Evolutionary conservation across 2,113 vertebrate genomes (phyloP).

Genomic region (Nicator chloris): DNA sequence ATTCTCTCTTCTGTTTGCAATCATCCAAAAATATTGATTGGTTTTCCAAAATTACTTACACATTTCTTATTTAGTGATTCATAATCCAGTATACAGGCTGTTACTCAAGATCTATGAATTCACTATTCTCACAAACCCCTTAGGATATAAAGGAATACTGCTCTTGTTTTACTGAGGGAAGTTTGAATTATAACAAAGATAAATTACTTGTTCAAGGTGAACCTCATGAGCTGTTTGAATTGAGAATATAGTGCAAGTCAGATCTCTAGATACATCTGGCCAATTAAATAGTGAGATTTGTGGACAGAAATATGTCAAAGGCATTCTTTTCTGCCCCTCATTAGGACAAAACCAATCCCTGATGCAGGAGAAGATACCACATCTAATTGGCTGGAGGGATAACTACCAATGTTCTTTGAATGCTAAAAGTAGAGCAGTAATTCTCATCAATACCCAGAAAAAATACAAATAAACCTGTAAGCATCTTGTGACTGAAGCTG

Average conservation of each 20-base stretch:
- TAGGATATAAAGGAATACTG: neutral
- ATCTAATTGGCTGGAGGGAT: neutral
- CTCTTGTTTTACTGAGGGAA: neutral
- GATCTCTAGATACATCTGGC: neutral
- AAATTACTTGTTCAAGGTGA: neutral
- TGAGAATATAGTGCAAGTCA: neutral
- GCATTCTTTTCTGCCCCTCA: neutral
- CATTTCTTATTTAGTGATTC: neutral
- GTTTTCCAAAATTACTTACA: slow-evolving; percentile 6
- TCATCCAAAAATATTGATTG: neutral
- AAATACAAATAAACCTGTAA: neutral
- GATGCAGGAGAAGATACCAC: neutral
- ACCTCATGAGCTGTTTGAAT: neutral
- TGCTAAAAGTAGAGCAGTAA: neutral
- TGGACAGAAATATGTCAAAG: neutral
- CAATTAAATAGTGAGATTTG: neutral
- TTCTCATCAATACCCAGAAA: neutral
- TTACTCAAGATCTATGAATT: neutral
- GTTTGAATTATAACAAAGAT: neutral
- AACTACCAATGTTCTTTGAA: neutral
- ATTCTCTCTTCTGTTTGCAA: neutral
- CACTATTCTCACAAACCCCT: neutral
- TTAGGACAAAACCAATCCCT: neutral
- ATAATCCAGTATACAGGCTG: neutral
- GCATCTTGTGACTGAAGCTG: neutral